phyloP scores from a whole-genome alignment of 2,797 vertebrate species.

The Eremophila alpestris region DNA sequence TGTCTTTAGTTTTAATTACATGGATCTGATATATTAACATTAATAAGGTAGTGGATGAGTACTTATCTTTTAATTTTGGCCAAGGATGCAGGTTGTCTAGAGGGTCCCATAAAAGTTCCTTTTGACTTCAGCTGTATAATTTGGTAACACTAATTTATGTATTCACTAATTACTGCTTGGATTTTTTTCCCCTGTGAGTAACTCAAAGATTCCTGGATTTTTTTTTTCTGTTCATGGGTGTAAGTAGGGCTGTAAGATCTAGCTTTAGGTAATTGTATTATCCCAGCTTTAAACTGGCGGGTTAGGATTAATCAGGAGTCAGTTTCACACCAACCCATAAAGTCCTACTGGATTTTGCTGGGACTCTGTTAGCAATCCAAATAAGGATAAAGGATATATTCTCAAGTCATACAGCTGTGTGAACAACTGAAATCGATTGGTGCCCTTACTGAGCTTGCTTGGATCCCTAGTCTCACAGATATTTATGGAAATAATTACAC shows the following conservation, averaged over 20 bases:
- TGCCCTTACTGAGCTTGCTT: neutral
- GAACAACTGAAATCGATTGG: constrained; percentile 27
- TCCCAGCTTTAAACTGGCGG: constrained; percentile 4
- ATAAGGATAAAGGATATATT: constrained; percentile 21
- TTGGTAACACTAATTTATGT: neutral
- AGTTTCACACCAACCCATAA: constrained; percentile 6
- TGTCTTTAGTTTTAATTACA: neutral
- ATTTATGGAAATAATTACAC: constrained; percentile 43
- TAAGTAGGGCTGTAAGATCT: neutral
- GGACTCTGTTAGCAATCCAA: constrained; percentile 28
- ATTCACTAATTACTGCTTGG: neutral
- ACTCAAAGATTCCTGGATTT: neutral
- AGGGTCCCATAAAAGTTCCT: neutral
- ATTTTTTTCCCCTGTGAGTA: neutral
- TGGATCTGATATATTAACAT: neutral
- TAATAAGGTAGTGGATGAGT: neutral
- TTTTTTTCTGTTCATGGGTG: neutral
- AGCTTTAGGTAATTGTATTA: constrained; percentile 8
- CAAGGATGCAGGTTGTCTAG: neutral
- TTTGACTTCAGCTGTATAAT: neutral
- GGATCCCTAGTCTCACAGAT: constrained; percentile 17
- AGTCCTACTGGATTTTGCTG: constrained; percentile 14
- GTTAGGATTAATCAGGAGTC: neutral
- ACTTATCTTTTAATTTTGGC: neutral
- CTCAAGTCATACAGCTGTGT: constrained; percentile 14